Evolutionary conservation across 2,113 vertebrate genomes (phyloP).

Genomic region (Protobothrops flavoviridis): DNA sequence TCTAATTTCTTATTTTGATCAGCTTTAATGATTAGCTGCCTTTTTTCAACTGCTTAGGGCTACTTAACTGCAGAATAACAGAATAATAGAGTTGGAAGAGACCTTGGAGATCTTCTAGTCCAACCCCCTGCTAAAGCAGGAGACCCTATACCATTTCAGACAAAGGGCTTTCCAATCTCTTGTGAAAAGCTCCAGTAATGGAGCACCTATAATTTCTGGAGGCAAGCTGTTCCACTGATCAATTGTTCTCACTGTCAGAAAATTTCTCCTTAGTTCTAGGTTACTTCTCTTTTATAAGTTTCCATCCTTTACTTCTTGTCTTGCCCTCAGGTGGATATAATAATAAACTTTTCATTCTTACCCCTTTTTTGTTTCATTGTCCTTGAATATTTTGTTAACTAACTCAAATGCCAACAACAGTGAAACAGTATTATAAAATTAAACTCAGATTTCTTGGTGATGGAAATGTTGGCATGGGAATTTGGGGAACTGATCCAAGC

Average conservation of each 20-base stretch:
- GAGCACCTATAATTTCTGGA: background rate
- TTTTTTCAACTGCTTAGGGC: background rate
- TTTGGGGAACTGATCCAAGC: background rate
- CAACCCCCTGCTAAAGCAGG: background rate
- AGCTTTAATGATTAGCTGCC: background rate
- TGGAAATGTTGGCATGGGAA: background rate
- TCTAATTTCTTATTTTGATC: background rate
- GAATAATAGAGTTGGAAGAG: background rate
- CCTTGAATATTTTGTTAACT: background rate
- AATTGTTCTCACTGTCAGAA: background rate
- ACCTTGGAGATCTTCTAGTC: background rate
- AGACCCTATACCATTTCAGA: background rate
- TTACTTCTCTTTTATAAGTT: background rate
- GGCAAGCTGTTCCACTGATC: background rate
- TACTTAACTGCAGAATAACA: background rate
- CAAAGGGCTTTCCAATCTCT: background rate
- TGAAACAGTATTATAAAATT: background rate
- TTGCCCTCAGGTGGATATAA: background rate
- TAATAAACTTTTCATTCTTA: background rate
- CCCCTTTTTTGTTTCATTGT: background rate
- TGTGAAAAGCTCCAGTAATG: background rate
- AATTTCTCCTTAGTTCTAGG: background rate
- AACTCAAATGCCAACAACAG: background rate
- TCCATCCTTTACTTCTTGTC: background rate
- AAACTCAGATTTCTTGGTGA: background rate